Percentiles rank a stretch among this genome's conserved stretches.
Conservation (phyloP, 2,113 vertebrate species). For the Podarcis raffonei region DNA sequence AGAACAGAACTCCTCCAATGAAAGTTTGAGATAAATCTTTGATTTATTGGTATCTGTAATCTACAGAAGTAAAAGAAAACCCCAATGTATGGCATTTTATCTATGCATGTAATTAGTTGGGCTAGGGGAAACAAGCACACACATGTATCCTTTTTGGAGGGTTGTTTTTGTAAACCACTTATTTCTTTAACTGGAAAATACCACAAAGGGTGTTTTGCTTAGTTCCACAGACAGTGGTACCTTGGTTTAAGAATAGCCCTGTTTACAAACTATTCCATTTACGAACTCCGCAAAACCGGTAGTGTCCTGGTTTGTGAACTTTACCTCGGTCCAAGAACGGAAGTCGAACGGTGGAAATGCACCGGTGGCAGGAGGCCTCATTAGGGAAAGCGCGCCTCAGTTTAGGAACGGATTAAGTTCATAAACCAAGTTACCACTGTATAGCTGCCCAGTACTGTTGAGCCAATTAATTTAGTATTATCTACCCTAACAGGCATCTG, state of each 20-base stretch:
- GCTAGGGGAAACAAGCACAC: neutral
- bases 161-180: neutral
- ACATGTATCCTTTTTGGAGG: neutral
- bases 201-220: neutral
- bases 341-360: no score
- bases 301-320: no score
- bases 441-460: no score
- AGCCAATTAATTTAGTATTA: neutral
- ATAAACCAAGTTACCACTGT: no score
- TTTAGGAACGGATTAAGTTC: no score
- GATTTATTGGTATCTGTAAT: neutral
- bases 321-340: no score
- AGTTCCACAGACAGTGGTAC: neutral
- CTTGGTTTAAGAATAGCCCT: no score
- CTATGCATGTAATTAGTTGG: neutral
- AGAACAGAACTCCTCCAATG: neutral
- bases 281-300: no score
- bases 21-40: neutral
- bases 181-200: neutral
- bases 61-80: neutral
- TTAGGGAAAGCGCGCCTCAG: no score
- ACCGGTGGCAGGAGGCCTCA: no score
- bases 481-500: neutral
- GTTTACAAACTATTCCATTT: no score
- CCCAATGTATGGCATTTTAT: neutral